Evolutionary conservation across 2,888 invertebrate genomes (phyloP).

Genomic region (Drosophila limbata): DNA sequence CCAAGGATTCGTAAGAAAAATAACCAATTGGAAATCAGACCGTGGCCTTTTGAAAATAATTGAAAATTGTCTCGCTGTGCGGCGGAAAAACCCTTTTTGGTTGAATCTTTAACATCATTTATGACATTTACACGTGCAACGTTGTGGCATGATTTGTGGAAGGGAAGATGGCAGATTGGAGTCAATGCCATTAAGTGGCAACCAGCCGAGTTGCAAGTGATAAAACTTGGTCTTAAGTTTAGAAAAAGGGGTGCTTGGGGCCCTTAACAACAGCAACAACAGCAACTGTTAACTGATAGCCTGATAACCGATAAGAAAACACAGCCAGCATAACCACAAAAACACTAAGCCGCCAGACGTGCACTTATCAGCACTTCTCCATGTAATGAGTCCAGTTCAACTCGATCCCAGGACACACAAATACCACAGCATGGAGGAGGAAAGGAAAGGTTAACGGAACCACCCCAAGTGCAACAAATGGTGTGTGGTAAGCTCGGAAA

Average conservation of each 20-base stretch:
- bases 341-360: conserved; percentile 56
- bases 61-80: conserved; percentile 24
- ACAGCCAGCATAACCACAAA: conserved; percentile 17
- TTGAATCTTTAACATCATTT: conserved; percentile 8
- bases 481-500: conserved; percentile 33
- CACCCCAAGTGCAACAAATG: conserved; percentile 55
- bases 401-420: conserved; percentile 1
- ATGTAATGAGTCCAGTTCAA: conserved; percentile 49
- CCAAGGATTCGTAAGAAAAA: conserved; percentile 17
- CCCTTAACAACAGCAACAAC: too few species aligned
- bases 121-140: conserved; percentile 38
- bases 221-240: conserved; percentile 37
- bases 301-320: conserved; percentile 12
- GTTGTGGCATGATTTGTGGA: conserved; percentile 1
- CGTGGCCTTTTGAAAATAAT: conserved; percentile 9
- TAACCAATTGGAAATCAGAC: conserved; percentile 21
- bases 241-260: not conserved
- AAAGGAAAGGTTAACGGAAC: conserved; percentile 34
- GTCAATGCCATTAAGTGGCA: conserved; percentile 24
- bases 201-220: conserved; percentile 46
- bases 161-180: not conserved
- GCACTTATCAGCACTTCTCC: conserved; percentile 66
- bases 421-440: conserved; percentile 1
- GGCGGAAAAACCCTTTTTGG: conserved; percentile 14
- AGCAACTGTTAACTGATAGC: conserved; percentile 19